A percentile compares a stretch with the other conserved stretches of the same genome.
Evolutionary conservation across 2,888 invertebrate species (phyloP).

Genomic region (Diarsia dahlii): DNA sequence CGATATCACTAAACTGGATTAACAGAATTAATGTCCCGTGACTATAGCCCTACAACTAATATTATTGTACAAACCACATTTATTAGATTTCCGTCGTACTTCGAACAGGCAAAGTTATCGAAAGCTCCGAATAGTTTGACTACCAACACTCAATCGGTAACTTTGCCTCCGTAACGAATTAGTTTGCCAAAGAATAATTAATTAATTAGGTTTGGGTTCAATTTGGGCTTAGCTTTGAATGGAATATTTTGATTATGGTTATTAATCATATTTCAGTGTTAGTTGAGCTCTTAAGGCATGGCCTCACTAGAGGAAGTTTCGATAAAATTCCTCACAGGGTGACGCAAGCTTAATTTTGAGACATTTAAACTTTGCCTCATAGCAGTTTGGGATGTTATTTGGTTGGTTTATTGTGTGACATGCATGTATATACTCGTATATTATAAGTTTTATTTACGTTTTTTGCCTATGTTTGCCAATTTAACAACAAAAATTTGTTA

Average conservation of each 20-base stretch:
- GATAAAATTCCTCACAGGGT: not conserved
- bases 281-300: not conserved
- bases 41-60: not conserved
- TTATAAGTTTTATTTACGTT: too few relatives aligned
- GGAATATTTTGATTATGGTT: conserved; percentile 19
- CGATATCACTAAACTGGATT: not conserved
- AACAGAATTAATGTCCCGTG: not conserved
- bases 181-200: conserved; percentile 49
- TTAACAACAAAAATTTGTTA: too few relatives aligned
- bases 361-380: too few relatives aligned
- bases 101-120: conserved; percentile 23
- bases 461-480: too few relatives aligned
- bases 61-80: conserved; percentile 19
- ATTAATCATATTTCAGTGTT: not conserved
- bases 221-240: conserved; percentile 7
- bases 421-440: not conserved
- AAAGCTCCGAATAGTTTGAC: conserved; percentile 35
- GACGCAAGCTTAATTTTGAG: not conserved
- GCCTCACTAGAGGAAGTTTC: not conserved
- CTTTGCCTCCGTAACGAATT: conserved; percentile 34
- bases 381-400: too few relatives aligned
- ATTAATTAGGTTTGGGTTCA: conserved; percentile 25
- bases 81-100: conserved; percentile 11
- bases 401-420: not conserved
- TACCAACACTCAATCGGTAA: conserved; percentile 32